Evolutionary conservation across 2,113 vertebrate genomes (phyloP).

Genomic region (Nothocercus julius): DNA sequence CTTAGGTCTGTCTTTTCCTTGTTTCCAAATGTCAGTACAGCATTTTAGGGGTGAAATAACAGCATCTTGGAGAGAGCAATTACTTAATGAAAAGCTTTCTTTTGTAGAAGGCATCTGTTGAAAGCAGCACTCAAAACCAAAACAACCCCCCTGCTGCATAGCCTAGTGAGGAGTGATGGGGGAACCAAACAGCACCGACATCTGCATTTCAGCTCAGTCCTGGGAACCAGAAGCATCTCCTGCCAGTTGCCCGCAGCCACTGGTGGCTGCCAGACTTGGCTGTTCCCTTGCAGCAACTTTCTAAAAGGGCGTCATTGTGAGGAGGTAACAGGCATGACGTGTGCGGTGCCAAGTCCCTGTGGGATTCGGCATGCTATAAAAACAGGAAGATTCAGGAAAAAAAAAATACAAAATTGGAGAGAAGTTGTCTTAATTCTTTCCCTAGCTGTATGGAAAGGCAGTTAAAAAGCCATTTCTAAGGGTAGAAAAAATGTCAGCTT

Average conservation of each 20-base stretch:
- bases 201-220: neutral
- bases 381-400: neutral
- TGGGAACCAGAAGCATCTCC: neutral
- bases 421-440: neutral
- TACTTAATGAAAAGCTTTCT: neutral
- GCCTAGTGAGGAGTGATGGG: neutral
- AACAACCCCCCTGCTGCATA: neutral
- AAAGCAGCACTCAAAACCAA: neutral
- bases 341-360: neutral
- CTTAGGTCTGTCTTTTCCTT: neutral
- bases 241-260: neutral
- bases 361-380: neutral
- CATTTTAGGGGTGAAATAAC: neutral
- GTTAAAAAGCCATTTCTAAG: neutral
- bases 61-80: neutral
- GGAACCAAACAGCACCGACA: neutral
- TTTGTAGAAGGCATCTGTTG: neutral
- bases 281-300: neutral
- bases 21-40: neutral
- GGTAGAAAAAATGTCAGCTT: neutral
- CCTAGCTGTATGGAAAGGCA: neutral
- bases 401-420: neutral
- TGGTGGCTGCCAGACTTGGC: neutral
- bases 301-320: neutral
- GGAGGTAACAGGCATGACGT: neutral